Percentiles rank a stretch among this genome's conserved stretches.
phyloP scores from a whole-genome alignment of 2,113 vertebrate species.

The Seriola dumerili region DNA sequence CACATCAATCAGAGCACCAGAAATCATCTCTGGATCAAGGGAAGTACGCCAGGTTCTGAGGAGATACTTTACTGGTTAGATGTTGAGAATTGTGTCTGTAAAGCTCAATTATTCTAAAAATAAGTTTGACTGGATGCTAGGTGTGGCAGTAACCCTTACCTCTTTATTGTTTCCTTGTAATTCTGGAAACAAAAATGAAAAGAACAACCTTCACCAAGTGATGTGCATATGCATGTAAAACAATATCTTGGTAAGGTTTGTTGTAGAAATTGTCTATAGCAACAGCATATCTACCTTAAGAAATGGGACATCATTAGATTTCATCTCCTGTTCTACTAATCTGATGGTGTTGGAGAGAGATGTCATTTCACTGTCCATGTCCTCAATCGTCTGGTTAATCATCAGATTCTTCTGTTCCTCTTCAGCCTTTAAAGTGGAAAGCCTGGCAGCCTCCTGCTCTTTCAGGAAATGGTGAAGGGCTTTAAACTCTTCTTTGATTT shows the following conservation, averaged over 20 bases:
- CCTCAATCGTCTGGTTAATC: constrained; percentile 77
- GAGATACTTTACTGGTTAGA: constrained; percentile 29
- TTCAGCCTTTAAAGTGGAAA: constrained; percentile 78
- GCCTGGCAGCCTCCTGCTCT: constrained; percentile 80
- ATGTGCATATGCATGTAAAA: neutral
- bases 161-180: constrained; percentile 85
- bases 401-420: constrained; percentile 74
- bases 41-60: constrained; percentile 81
- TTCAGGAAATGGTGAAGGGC: constrained; percentile 80
- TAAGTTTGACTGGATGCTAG: neutral
- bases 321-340: constrained; percentile 82
- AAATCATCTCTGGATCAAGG: constrained; percentile 69
- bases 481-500: constrained; percentile 84
- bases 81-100: neutral
- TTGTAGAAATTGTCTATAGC: neutral
- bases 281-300: constrained; percentile 73
- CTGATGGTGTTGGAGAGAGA: constrained; percentile 80
- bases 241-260: neutral
- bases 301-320: constrained; percentile 76
- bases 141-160: constrained; percentile 59
- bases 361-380: constrained; percentile 73
- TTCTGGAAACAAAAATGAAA: constrained; percentile 73
- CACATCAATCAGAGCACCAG: constrained; percentile 81
- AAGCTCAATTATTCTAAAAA: neutral
- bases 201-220: neutral